Evolutionary conservation across 2,888 invertebrate genomes (phyloP).

Genomic region (Andrena fulva): DNA sequence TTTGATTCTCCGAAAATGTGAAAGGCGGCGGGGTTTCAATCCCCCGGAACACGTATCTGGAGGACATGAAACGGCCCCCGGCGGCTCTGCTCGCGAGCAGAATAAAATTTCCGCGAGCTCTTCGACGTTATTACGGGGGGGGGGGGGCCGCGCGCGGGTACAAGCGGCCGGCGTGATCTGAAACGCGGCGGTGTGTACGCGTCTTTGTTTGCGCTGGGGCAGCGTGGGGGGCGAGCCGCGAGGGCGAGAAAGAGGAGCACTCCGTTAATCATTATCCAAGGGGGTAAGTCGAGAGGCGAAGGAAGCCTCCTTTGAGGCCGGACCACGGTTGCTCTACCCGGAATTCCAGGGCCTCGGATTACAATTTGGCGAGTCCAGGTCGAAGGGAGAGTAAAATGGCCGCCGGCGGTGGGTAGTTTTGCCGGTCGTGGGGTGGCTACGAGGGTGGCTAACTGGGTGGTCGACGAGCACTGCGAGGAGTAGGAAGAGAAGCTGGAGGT

Average conservation of each 20-base stretch:
- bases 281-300: conserved; percentile 75
- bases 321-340: conserved; percentile 76
- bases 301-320: conserved; percentile 79
- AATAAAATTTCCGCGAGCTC: conserved; percentile 50
- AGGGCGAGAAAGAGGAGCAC: conserved; percentile 73
- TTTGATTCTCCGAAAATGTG: conserved; percentile 8
- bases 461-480: conserved; percentile 71
- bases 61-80: conserved; percentile 31
- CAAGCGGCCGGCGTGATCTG: conserved; percentile 24
- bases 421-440: conserved; percentile 76
- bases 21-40: conserved; percentile 20
- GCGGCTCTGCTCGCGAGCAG: not conserved
- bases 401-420: conserved; percentile 84
- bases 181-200: conserved; percentile 30
- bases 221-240: conserved; percentile 40
- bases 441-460: conserved; percentile 81
- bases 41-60: conserved; percentile 16
- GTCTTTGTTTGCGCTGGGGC: conserved; percentile 67
- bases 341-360: conserved; percentile 82
- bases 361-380: conserved; percentile 82
- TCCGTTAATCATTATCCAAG: conserved; percentile 76
- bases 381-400: conserved; percentile 84
- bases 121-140: conserved; percentile 24
- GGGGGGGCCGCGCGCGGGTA: not conserved
- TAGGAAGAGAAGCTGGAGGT: conserved; percentile 66